These are phyloP conservation scores for Macaca nemestrina DNA, from an alignment of 2,113 vertebrate species.

Conservation along the genomic window DNA sequence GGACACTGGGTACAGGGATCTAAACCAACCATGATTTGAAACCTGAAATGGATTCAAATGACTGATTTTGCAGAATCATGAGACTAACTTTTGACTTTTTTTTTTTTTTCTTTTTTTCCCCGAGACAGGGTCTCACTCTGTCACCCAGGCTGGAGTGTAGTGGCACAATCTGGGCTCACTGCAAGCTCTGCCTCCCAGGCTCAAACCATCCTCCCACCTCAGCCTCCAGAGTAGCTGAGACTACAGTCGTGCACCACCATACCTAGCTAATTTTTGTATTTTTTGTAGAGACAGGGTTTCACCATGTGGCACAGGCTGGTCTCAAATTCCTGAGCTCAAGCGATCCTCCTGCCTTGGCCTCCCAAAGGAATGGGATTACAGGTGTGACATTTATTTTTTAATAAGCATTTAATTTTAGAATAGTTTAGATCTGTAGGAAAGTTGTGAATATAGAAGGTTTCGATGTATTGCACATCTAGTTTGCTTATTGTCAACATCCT, in stretches of 20 bases:
- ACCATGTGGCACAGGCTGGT: background rate
- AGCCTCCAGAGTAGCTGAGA: background rate
- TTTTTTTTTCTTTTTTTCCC: background rate
- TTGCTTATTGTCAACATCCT: background rate
- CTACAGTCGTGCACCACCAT: background rate
- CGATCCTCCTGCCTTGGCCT: background rate
- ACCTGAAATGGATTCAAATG: background rate
- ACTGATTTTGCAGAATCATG: background rate
- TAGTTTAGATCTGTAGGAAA: background rate
- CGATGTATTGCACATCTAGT: background rate
- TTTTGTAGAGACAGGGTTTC: background rate
- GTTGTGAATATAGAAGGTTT: background rate
- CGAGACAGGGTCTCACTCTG: background rate
- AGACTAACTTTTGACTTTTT: background rate
- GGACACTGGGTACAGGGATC: background rate
- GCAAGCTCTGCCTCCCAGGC: background rate
- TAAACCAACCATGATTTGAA: background rate
- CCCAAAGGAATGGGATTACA: background rate
- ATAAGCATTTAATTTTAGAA: slow-evolving; percentile 31
- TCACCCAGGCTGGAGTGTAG: background rate
- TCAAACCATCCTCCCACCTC: background rate
- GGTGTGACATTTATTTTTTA: background rate
- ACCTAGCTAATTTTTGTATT: background rate
- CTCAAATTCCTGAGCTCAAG: background rate
- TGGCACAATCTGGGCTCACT: background rate